Base-by-base conservation (phyloP, 2,113 vertebrate species). In the Menura novaehollandiae region DNA sequence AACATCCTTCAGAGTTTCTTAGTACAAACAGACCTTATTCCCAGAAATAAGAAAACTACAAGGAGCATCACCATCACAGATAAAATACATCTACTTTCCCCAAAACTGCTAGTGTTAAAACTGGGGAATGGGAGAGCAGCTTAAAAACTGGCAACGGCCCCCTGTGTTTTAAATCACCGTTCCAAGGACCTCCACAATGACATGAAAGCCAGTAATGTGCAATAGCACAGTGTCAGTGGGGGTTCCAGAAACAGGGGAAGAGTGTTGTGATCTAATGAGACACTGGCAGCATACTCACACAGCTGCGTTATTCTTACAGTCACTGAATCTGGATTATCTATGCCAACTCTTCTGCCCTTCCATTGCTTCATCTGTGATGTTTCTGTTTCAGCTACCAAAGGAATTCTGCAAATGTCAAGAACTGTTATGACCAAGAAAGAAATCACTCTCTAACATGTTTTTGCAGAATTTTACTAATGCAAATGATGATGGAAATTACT, bases 391-490 rank as follows among this genome's bases (percentile, higher is more conserved):
- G 33, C 53, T 49, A 83, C 58, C 7, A 6, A 60, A 88, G 52
- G 35, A 86, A 93, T 90, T 84, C 56, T 94, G 81, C 63, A 88
- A 47, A 88, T 44, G 15, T 88, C 82, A 80, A 75, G 75, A 88
- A 52, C 44, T 59, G 46, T 74, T 73, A 73, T 6, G 63, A 60
- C 68, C 90, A 80, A 81, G 51, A 80, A 27, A 86, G 55, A 94
- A 93, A 53, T 60, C 18, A 26, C 28, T 53, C 43, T 46, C 44
- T 47, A 86, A 51, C 7, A 37, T 17, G 55, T 62, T 89, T 73
- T 84, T 63, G 51, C 41, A 74, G 51, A 71, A 71, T 49, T 93
- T 66, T 60, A 86, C 71, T 85, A 80, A 80, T 71, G 78, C 22
- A 83, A 80, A 85, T 39, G 46, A 69, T 53, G 55, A n/a, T 53